Percentiles rank a stretch among this genome's conserved stretches.
phyloP scores from a whole-genome alignment of 2,797 vertebrate species.

The Lepus oiostolus region DNA sequence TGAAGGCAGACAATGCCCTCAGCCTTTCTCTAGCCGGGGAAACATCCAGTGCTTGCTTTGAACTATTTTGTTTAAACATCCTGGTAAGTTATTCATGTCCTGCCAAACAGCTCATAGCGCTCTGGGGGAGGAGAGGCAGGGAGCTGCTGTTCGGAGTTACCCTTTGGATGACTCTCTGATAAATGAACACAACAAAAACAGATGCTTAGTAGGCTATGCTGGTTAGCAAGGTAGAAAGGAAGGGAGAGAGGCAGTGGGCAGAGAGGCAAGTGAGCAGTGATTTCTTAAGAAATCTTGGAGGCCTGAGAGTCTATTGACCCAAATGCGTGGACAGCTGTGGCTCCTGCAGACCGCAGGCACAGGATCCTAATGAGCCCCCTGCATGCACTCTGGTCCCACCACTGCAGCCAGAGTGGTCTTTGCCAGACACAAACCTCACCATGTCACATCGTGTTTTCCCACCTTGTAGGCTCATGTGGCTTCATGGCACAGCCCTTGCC shows the following conservation, averaged over 20 bases:
- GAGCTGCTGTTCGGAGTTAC: neutral
- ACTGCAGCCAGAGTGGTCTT: neutral
- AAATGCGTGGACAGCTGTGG: neutral
- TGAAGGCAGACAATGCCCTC: constrained; percentile 58
- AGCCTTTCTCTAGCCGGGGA: neutral
- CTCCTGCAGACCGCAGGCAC: neutral
- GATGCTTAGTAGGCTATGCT: constrained; percentile 43
- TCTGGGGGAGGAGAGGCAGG: neutral
- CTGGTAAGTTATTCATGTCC: constrained; percentile 55
- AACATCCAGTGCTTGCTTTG: constrained; percentile 57
- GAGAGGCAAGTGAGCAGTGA: neutral
- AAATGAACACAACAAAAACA: constrained; percentile 52
- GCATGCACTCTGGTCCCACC: too few species aligned
- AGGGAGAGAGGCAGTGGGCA: neutral
- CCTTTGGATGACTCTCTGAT: constrained; percentile 57
- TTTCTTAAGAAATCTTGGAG: neutral
- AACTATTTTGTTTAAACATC: constrained; percentile 61
- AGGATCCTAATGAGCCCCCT: neutral
- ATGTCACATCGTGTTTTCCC: neutral
- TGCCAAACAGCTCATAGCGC: constrained; percentile 62
- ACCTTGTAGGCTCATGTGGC: neutral
- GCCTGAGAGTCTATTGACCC: neutral
- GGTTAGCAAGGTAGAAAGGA: neutral
- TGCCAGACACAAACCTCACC: neutral
- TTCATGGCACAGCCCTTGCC: neutral